Base-by-base conservation (phyloP, 2,888 invertebrate genomes). In the Dynastes maya region DNA sequence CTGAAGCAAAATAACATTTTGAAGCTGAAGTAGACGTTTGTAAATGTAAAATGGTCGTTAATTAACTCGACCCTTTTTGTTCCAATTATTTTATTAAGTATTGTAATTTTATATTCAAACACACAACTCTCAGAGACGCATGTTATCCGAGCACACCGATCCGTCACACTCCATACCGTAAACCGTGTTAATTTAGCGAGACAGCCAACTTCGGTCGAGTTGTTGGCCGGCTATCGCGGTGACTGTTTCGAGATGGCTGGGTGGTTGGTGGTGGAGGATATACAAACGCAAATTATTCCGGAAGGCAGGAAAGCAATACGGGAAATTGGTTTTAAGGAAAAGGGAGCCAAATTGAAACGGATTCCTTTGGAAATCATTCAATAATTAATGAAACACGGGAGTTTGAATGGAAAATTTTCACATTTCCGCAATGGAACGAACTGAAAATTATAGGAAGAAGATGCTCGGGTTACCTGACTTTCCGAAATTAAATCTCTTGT, bases 101-200 rank as follows among this genome's bases (percentile, higher is more conserved):
- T 74, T 74, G 72, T 74, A 74, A 74, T 74, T 74, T 74, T 74
- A 74, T 74, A 45, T 74, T 27, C 72, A 74, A 74, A 61, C 61
- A 74, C 32, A 74, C 72, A 61, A 61, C 63, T 61, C 61, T 27
- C 61, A 22, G 55, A 58, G 22, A 58, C 61, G 45, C 8, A 49
- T 61, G 27, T 16, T 51, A 68, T 5, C 63, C 29, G 0, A 27
- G 2, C n/a, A 32, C 29, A 51, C 27, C 22, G 45, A 72, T 72
- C 72, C 40, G 61, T 74, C 72, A 74, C 72, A 55, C 61, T 74
- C 61, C 45, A 51, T 68, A 74, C 61, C 72, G 72, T 61, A 61
- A 74, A 74, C 58, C 72, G 72, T 45, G 61, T 63, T 74, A 74
- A 74, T 74, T 74, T 61, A 11, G 72, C 16, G 72, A 61, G 72